Evolutionary conservation across 2,888 invertebrate species (phyloP).

Genomic region (Mactromeris polynyma): DNA sequence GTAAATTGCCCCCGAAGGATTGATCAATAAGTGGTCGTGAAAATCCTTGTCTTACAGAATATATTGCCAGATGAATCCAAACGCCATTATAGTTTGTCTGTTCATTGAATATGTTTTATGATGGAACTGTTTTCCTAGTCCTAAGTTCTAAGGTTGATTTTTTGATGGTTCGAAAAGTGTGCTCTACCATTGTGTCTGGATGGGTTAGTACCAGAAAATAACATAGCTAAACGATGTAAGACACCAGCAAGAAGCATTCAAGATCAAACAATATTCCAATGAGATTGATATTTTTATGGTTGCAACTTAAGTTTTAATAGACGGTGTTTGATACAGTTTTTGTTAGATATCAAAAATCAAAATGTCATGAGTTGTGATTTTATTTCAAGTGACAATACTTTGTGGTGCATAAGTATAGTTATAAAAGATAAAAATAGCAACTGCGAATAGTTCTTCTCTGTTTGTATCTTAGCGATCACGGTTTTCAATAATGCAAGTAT

Average conservation of each 20-base stretch:
- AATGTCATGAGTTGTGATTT: too few relatives aligned
- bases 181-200: not conserved
- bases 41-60: not conserved
- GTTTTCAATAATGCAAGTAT: too few relatives aligned
- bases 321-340: too few relatives aligned
- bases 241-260: not conserved
- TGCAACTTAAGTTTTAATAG: too few relatives aligned
- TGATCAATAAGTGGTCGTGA: not conserved
- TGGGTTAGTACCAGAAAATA: not conserved
- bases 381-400: too few relatives aligned
- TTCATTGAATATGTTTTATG: too few relatives aligned
- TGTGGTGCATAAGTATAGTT: too few relatives aligned
- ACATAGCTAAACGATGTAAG: not conserved
- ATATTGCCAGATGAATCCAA: not conserved
- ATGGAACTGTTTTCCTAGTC: not conserved
- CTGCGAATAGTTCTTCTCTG: too few relatives aligned
- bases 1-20: not conserved
- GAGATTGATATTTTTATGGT: too few relatives aligned
- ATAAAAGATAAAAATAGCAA: too few relatives aligned
- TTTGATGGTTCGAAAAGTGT: not conserved
- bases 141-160: not conserved
- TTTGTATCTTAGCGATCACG: too few relatives aligned
- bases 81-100: not conserved
- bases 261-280: not conserved
- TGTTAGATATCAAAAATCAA: too few relatives aligned